Percentiles rank a stretch among this genome's conserved stretches.
Evolutionary conservation across 2,113 vertebrate species (phyloP).

Genomic region (Sorex fumeus): DNA sequence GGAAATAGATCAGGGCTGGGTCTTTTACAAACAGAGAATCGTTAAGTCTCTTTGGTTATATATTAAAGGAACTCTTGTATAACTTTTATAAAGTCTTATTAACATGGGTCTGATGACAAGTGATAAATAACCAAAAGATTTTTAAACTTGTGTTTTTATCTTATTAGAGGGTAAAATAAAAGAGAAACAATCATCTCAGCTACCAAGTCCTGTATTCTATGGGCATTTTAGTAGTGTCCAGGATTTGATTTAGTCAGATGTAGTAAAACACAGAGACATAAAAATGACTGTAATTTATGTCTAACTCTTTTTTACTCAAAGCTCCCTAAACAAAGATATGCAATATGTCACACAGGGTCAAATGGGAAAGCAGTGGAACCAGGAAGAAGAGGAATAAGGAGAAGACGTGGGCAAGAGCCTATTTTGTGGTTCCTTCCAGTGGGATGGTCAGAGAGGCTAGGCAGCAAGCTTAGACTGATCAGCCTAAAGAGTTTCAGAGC

Average conservation of each 20-base stretch:
- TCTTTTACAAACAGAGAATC: conserved; percentile 16
- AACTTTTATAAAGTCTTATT: conserved; percentile 44
- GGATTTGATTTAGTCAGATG: conserved; percentile 12
- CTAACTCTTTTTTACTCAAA: neutral
- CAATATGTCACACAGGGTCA: no score
- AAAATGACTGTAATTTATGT: neutral
- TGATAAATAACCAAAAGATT: neutral
- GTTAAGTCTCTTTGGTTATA: conserved; percentile 31
- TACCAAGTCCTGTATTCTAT: neutral
- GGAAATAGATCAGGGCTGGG: neutral
- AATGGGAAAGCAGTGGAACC: neutral
- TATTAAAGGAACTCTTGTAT: neutral
- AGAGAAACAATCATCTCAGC: conserved; percentile 33
- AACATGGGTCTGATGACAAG: neutral
- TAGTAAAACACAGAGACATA: neutral
- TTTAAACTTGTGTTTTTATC: conserved; percentile 38
- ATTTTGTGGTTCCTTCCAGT: neutral
- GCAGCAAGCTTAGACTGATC: no score
- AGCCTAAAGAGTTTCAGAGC: no score
- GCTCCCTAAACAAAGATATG: neutral
- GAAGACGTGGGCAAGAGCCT: neutral
- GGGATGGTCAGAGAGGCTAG: neutral
- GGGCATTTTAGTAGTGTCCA: neutral
- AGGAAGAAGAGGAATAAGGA: neutral
- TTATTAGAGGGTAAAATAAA: neutral